Evolutionary conservation across 2,113 vertebrate species (phyloP).

Genomic region (Naja naja): DNA sequence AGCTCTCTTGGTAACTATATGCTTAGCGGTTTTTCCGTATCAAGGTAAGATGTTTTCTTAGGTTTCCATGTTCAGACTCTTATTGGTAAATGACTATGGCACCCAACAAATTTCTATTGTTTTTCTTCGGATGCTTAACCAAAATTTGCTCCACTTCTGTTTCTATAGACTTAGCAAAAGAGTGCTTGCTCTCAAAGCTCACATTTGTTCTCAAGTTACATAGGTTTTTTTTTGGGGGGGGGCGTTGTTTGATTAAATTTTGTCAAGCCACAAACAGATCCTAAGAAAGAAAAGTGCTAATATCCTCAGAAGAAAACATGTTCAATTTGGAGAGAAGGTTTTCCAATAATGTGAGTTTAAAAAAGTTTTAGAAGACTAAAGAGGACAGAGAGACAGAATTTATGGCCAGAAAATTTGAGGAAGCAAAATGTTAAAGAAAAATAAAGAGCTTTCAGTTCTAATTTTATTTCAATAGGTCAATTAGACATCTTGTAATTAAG

Average conservation of each 20-base stretch:
- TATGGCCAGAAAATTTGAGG: not conserved
- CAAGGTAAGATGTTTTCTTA: conserved; percentile 47
- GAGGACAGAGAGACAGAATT: not conserved
- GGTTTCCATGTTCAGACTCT: not conserved
- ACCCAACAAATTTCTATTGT: not conserved
- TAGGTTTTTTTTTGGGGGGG: too few species aligned
- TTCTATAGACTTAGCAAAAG: not conserved
- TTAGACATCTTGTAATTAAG: not conserved
- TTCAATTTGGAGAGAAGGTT: not conserved
- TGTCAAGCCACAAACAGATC: too few species aligned
- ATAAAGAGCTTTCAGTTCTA: not conserved
- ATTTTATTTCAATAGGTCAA: not conserved
- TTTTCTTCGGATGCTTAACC: conserved; percentile 35
- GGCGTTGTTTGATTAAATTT: too few species aligned
- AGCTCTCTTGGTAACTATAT: not conserved
- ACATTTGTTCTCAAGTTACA: too few species aligned
- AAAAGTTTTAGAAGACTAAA: not conserved
- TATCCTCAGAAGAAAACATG: too few species aligned
- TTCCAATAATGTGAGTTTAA: not conserved
- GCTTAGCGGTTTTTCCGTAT: conserved; percentile 19
- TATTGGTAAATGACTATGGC: too few species aligned
- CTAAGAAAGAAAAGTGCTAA: too few species aligned
- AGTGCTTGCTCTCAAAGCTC: too few species aligned
- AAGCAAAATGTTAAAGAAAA: not conserved
- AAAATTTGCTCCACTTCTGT: accelerated